phyloP scores from a whole-genome alignment of 1,140 invertebrate species.

The Camponotus pennsylvanicus region DNA sequence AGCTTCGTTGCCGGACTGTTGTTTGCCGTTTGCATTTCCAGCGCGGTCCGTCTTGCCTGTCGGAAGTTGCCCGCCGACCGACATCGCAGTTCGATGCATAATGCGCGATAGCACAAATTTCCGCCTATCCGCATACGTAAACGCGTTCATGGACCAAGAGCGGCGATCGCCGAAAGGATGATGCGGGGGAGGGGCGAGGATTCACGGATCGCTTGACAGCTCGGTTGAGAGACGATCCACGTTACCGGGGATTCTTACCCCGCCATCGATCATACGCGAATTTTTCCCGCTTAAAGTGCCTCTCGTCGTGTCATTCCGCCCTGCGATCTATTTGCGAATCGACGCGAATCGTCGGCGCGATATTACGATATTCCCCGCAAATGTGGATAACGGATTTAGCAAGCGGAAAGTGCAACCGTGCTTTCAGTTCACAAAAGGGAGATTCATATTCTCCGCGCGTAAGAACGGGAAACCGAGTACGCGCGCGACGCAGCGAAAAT shows the following conservation, averaged over 20 bases:
- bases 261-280: conserved; percentile 29
- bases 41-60: conserved; percentile 73
- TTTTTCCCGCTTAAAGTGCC: conserved; percentile 7
- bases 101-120: conserved; percentile 76
- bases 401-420: conserved; percentile 4
- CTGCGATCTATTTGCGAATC: conserved; percentile 12
- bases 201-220: conserved; percentile 28
- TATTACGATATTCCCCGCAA: conserved; percentile 59
- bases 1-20: conserved; percentile 73
- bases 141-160: conserved; percentile 65
- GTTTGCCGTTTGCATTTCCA: conserved; percentile 74
- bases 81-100: conserved; percentile 71
- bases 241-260: not conserved
- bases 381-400: conserved; percentile 35
- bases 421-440: conserved; percentile 53
- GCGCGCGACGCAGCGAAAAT: conserved; percentile 62
- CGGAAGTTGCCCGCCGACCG: conserved; percentile 70
- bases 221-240: conserved; percentile 20
- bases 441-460: conserved; percentile 68
- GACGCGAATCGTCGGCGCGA: conserved; percentile 15
- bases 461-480: conserved; percentile 45
- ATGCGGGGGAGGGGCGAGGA: not conserved
- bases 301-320: not conserved
- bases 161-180: conserved; percentile 56
- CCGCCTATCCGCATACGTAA: conserved; percentile 75